Percentiles rank a stretch among this genome's conserved stretches.
Conservation (phyloP, 2,113 vertebrate species). For the Poicephalus gulielmi region DNA sequence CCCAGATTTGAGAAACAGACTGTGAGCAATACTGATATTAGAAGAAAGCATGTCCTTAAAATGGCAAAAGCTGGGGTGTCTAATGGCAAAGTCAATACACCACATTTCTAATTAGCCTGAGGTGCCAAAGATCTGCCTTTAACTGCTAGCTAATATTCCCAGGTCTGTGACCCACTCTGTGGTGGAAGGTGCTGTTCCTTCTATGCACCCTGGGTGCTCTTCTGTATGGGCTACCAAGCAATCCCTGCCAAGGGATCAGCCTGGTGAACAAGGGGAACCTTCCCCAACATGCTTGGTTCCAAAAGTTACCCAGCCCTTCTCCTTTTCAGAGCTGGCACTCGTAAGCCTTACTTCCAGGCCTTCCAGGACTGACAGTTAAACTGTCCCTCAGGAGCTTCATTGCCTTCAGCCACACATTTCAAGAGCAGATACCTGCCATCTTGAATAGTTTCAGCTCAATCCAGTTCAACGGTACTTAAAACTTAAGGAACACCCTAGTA, state of each 20-base stretch:
- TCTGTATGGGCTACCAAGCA: neutral
- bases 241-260: neutral
- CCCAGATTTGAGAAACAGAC: slow-evolving; percentile 35
- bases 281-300: rapidly evolving
- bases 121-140: neutral
- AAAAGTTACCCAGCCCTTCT: neutral
- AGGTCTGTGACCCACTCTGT: neutral
- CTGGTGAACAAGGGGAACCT: neutral
- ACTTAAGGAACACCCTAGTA: neutral
- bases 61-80: slow-evolving; percentile 9
- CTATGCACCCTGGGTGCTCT: neutral
- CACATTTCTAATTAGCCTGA: neutral
- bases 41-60: neutral
- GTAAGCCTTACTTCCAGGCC: neutral
- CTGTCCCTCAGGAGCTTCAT: neutral
- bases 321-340: neutral
- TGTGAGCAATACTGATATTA: neutral
- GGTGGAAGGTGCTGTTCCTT: neutral
- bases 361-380: neutral
- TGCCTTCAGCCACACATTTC: neutral
- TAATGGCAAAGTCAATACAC: neutral
- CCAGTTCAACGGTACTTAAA: neutral
- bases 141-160: slow-evolving; percentile 13
- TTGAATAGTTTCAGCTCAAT: neutral
- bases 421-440: neutral